These are phyloP conservation scores for Blomia tropicalis DNA, from an alignment of 2,888 invertebrate genomes.

Conservation along the genomic window DNA sequence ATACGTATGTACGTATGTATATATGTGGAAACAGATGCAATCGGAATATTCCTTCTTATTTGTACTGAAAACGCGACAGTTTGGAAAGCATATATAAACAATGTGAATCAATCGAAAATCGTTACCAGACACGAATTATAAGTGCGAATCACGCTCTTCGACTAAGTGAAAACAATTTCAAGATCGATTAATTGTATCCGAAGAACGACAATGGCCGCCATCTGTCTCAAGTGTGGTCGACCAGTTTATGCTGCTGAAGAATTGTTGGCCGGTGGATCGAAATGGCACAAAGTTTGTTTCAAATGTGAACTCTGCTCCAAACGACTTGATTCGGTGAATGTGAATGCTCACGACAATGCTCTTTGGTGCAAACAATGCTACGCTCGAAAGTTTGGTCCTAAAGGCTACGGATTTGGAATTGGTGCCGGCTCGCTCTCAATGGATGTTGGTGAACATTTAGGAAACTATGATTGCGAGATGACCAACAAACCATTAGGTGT, in stretches of 20 bases:
- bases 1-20: too few relatives aligned
- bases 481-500: not conserved
- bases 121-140: too few relatives aligned
- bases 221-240: slow-evolving; percentile 62
- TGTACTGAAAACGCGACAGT: too few relatives aligned
- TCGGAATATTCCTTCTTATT: too few relatives aligned
- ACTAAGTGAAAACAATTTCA: too few relatives aligned
- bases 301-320: slow-evolving; percentile 82
- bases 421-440: slow-evolving; percentile 65
- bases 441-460: slow-evolving; percentile 25
- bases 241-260: slow-evolving; percentile 73
- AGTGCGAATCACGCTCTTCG: too few relatives aligned
- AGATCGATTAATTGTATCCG: too few relatives aligned
- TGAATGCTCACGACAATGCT: slow-evolving; percentile 78
- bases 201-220: too few relatives aligned
- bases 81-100: too few relatives aligned
- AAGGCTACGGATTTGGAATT: slow-evolving; percentile 79
- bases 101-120: too few relatives aligned
- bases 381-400: slow-evolving; percentile 63
- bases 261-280: slow-evolving; percentile 64
- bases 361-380: slow-evolving; percentile 88
- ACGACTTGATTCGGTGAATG: slow-evolving; percentile 84
- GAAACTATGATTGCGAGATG: slow-evolving; percentile 23
- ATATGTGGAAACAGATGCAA: too few relatives aligned
- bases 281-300: slow-evolving; percentile 81